Evolutionary conservation across 1,140 invertebrate genomes (phyloP).

Genomic region (Saxidomus purpurata): DNA sequence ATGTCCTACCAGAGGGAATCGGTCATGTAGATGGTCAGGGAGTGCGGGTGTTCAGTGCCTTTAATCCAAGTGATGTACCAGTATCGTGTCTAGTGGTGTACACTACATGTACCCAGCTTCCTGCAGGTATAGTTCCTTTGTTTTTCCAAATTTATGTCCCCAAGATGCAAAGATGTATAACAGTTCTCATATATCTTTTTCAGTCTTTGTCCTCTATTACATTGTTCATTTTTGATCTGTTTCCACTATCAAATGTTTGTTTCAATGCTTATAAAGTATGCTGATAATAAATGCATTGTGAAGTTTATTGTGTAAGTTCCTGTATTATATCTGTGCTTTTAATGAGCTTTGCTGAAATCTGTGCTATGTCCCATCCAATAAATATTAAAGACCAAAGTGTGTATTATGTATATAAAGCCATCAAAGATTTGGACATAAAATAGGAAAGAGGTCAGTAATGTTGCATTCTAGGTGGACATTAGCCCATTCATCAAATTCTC

Average conservation of each 20-base stretch:
- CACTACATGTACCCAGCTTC: not conserved
- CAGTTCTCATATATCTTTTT: not conserved
- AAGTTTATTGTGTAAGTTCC: no score
- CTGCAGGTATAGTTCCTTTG: not conserved
- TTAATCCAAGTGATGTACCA: not conserved
- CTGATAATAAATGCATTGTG: no score
- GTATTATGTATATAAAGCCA: no score
- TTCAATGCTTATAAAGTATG: no score
- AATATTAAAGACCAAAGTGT: no score
- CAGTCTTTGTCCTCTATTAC: not conserved
- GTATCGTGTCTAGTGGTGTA: conserved; percentile 31
- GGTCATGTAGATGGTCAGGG: not conserved
- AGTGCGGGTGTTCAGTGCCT: conserved; percentile 34
- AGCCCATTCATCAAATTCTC: no score
- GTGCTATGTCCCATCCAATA: no score
- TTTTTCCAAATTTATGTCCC: not conserved
- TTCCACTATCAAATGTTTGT: not conserved
- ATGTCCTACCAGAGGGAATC: not conserved
- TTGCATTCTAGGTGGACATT: no score
- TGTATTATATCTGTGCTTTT: no score
- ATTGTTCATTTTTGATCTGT: not conserved
- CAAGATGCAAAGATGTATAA: not conserved
- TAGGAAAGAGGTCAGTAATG: no score
- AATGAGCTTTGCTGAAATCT: no score
- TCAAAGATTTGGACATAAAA: no score